Evolutionary conservation across 1,140 invertebrate genomes (phyloP).

Genomic region (Palaemon carinicauda): DNA sequence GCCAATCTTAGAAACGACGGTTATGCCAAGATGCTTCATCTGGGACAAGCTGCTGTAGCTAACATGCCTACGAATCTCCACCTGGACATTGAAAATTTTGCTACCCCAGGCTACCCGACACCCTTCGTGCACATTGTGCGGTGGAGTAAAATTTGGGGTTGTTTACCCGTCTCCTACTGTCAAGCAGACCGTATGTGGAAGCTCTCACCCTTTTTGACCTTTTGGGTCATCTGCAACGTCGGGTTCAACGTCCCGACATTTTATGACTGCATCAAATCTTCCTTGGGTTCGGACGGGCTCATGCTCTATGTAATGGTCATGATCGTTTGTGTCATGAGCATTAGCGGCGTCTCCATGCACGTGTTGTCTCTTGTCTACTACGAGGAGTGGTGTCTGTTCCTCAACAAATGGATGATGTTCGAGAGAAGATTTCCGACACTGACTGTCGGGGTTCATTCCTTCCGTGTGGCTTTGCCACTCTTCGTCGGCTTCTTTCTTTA

Average conservation of each 20-base stretch:
- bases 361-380: slow-evolving; percentile 43
- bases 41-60: not conserved
- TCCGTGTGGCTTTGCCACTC: slow-evolving; percentile 30
- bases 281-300: slow-evolving; percentile 43
- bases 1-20: not conserved
- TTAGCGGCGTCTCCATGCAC: slow-evolving; percentile 49
- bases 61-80: not conserved
- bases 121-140: slow-evolving; percentile 59
- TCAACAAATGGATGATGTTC: slow-evolving; percentile 55
- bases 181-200: slow-evolving; percentile 21
- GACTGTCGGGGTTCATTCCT: slow-evolving; percentile 45
- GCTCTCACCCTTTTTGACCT: slow-evolving; percentile 44
- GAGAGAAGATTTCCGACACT: slow-evolving; percentile 52
- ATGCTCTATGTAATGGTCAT: slow-evolving; percentile 59
- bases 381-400: slow-evolving; percentile 49
- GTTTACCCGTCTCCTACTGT: slow-evolving; percentile 46
- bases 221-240: slow-evolving; percentile 52
- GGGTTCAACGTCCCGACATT: slow-evolving; percentile 59
- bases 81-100: not conserved
- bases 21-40: not conserved
- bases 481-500: slow-evolving; percentile 52
- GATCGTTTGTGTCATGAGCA: slow-evolving; percentile 59
- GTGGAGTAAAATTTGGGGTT: slow-evolving; percentile 59
- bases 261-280: slow-evolving; percentile 58
- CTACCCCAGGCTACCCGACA: slow-evolving; percentile 41